phyloP scores from a whole-genome alignment of 1,140 invertebrate species.

The Elysia chlorotica region DNA sequence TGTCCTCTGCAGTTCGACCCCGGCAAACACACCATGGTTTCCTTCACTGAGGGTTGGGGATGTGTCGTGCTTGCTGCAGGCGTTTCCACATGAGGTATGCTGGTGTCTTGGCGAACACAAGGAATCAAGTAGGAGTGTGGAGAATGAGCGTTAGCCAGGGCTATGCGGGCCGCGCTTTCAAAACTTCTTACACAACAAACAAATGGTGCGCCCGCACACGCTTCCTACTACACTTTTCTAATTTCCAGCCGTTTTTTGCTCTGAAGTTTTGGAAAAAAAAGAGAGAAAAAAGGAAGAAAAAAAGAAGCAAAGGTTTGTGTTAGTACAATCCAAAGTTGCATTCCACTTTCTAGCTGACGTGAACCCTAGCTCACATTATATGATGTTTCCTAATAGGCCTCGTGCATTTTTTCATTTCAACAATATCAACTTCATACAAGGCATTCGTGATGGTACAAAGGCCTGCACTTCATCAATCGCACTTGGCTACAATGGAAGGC shows the following conservation, averaged over 20 bases:
- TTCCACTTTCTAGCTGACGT: too few species aligned
- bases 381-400: too few species aligned
- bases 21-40: neutral
- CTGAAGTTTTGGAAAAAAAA: slow-evolving; percentile 38
- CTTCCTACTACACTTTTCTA: slow-evolving; percentile 36
- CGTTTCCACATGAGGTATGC: slow-evolving; percentile 25
- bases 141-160: neutral
- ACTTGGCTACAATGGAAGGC: too few species aligned
- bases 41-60: neutral
- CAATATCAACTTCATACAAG: too few species aligned
- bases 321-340: slow-evolving; percentile 11
- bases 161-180: neutral
- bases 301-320: slow-evolving; percentile 23
- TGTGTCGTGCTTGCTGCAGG: slow-evolving; percentile 22
- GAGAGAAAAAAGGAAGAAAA: too few species aligned
- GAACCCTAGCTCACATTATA: too few species aligned
- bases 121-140: too few species aligned
- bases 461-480: too few species aligned
- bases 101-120: slow-evolving; percentile 12
- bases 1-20: too few species aligned
- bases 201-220: neutral
- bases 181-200: slow-evolving; percentile 8
- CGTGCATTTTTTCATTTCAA: too few species aligned
- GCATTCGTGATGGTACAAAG: too few species aligned
- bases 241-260: slow-evolving; percentile 49